Conservation (phyloP, 2,888 invertebrate genomes). For the Pristionchus exspectatus region DNA sequence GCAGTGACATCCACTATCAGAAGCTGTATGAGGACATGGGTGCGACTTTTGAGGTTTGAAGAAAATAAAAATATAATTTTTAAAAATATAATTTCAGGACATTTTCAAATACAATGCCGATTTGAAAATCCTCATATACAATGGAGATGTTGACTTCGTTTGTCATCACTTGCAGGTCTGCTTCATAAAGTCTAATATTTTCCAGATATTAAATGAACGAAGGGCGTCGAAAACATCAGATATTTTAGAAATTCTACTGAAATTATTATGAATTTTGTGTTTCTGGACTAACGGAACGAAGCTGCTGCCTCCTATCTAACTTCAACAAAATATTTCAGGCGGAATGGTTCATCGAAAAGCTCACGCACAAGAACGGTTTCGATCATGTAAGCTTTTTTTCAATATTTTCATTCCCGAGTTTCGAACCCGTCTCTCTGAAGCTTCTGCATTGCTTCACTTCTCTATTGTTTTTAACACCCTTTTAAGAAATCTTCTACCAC, state of each 20-base stretch:
- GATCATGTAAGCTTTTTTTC: not conserved
- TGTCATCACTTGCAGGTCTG: conserved; percentile 54
- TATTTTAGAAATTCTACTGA: no score
- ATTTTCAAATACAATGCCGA: not conserved
- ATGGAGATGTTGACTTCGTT: conserved; percentile 81
- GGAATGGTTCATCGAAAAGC: conserved; percentile 55
- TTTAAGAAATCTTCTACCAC: no score
- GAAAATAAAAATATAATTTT: not conserved
- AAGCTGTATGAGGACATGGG: conserved; percentile 69
- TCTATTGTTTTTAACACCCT: no score
- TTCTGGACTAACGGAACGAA: no score
- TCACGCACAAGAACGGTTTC: conserved; percentile 12
- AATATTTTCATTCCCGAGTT: no score
- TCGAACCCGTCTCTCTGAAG: no score
- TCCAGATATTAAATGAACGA: no score
- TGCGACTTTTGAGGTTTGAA: conserved; percentile 65
- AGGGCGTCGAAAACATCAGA: no score
- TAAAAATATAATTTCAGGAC: not conserved
- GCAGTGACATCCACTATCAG: conserved; percentile 58
- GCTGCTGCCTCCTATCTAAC: not conserved
- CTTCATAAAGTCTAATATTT: no score
- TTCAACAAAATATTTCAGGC: not conserved
- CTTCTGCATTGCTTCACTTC: no score
- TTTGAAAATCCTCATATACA: conserved; percentile 78
- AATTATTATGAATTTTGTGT: no score